Percentiles rank a stretch among this genome's conserved stretches.
phyloP scores from a whole-genome alignment of 2,113 vertebrate genomes.

The Tragelaphus strepsiceros region DNA sequence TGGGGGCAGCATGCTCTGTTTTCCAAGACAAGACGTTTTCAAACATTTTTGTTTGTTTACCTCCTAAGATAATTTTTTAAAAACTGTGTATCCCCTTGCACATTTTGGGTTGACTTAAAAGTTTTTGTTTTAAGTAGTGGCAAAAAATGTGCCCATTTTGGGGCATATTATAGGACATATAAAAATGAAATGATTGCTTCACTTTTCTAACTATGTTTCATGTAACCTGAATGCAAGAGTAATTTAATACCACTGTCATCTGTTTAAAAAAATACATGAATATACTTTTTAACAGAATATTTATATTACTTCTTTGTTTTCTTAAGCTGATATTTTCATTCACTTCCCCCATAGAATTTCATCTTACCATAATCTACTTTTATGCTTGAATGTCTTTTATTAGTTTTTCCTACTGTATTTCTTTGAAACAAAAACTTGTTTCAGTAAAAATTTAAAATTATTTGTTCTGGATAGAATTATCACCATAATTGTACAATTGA shows the following conservation, averaged over 20 bases:
- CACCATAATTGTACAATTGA: neutral
- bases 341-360: neutral
- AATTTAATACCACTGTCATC: neutral
- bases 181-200: neutral
- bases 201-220: constrained; percentile 6
- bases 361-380: neutral
- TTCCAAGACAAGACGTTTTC: neutral
- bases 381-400: neutral
- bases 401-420: neutral
- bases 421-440: constrained; percentile 8
- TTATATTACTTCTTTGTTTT: neutral
- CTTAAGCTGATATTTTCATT: neutral
- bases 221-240: neutral
- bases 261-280: neutral
- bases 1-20: neutral
- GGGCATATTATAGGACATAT: neutral
- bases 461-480: neutral
- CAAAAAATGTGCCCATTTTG: neutral
- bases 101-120: neutral
- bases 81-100: neutral
- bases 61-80: neutral
- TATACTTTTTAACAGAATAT: neutral
- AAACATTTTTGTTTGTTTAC: neutral
- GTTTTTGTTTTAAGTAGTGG: neutral
- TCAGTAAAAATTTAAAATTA: constrained; percentile 10